Base-by-base conservation (phyloP, 2,113 vertebrate genomes). In the Seriola dumerili region DNA sequence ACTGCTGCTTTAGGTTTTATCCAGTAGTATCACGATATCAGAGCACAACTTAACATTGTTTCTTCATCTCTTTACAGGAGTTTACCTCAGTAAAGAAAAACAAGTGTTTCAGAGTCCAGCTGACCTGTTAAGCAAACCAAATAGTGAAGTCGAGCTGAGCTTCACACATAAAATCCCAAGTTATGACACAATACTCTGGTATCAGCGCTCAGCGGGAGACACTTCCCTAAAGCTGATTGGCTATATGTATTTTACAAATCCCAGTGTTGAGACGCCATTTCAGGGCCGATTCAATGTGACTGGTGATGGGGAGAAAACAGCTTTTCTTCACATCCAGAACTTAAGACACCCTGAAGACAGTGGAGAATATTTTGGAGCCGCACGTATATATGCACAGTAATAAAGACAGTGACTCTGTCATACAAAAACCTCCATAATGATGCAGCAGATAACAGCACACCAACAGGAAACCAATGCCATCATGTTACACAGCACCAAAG, bases 321-420 rank as follows among this genome's bases (percentile, higher is more conserved):
- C 65, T 8, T 21, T 42, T 79, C 88, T 94, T 11, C 87, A 91
- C 1, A 57, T 93, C 10, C 13, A 55, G 4, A 87, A 58, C 5
- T 52, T 38, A 19, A 80, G 1, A 7, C 40, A 63, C 17, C 40
- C 62, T 5, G 77, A 86, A 57, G 87, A 94, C 73, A 86, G 62
- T 0, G 88, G 80, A 23, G 85, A 82, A 32, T 94, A 95, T 85
- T 93, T 93, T 71, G 93, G 91, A 73, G 92, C 93, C 50, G 89
- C 87, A 3, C 36, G 85, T 73, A 70, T 46, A 38, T 38, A 13
- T 46, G n/a, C 91, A 94, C 93, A 88, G 90, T 83, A n/a, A 13
- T 62, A 55, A 73, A 89, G 14, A 80, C 14, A 29, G 36, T 25
- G 65, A 77, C 5, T 5, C 34, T 58, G 59, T 80, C 70, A 7